A percentile compares a stretch with the other conserved stretches of the same genome.
Conservation (phyloP, 2,113 vertebrate genomes). For the Hoplias malabaricus region DNA sequence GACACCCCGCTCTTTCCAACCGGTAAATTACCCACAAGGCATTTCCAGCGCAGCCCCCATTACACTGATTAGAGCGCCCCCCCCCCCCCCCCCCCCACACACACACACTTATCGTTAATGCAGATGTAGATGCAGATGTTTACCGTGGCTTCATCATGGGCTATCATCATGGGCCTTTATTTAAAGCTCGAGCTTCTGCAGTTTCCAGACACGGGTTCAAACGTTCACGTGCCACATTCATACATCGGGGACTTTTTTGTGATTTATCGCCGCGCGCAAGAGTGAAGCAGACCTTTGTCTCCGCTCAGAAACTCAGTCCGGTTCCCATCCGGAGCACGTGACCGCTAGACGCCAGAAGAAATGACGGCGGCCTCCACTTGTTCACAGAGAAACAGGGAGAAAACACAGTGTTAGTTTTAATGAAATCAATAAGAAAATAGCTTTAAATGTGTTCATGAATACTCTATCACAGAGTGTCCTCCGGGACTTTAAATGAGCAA, state of each 20-base stretch:
- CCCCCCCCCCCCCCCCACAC: too few species aligned
- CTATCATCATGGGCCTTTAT: too few species aligned
- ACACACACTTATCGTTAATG: too few species aligned
- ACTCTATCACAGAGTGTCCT: too few species aligned
- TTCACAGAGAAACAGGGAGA: conserved; percentile 3
- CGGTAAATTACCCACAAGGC: conserved; percentile 65
- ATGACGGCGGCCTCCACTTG: conserved; percentile 6
- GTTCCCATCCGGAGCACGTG: too few species aligned
- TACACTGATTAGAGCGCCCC: conserved; percentile 64
- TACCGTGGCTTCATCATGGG: too few species aligned
- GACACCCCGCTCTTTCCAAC: conserved; percentile 67
- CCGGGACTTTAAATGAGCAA: too few species aligned
- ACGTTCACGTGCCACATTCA: conserved; percentile 48
- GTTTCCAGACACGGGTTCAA: conserved; percentile 44
- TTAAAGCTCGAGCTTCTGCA: too few species aligned
- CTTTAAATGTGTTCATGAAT: too few species aligned
- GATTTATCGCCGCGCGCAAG: conserved; percentile 54
- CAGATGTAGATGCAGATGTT: too few species aligned
- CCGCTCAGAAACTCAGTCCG: conserved; percentile 15
- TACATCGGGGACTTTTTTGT: conserved; percentile 49
- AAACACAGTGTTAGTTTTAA: conserved; percentile 24
- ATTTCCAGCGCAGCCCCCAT: conserved; percentile 68
- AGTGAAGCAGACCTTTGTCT: conserved; percentile 49
- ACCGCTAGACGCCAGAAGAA: neutral
- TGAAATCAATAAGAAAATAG: neutral